Conservation (phyloP, 2,888 invertebrate species). For the Fragum whitleyi region DNA sequence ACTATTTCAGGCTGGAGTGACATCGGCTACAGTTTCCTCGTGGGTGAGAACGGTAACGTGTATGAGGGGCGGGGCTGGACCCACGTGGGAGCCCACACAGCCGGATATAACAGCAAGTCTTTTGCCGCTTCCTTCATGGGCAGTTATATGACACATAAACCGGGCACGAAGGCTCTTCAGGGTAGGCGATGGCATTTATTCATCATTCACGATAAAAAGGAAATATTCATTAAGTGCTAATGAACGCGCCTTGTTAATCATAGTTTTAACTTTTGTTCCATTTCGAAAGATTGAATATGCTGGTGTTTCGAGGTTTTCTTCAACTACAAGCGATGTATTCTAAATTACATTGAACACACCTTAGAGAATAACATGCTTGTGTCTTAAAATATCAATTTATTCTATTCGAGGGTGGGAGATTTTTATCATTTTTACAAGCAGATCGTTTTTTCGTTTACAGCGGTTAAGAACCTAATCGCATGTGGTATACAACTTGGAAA, state of each 20-base stretch:
- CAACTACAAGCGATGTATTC: too few species aligned
- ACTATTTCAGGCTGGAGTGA: slow-evolving; percentile 68
- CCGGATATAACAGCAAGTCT: slow-evolving; percentile 87
- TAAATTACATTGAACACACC: too few species aligned
- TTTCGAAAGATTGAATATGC: not conserved
- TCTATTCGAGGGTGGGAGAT: too few species aligned
- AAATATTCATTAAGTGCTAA: not conserved
- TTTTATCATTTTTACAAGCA: too few species aligned
- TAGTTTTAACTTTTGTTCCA: not conserved
- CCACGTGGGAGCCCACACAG: slow-evolving; percentile 90
- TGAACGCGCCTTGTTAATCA: not conserved
- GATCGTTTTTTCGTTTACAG: slow-evolving; percentile 19
- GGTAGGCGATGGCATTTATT: slow-evolving; percentile 31
- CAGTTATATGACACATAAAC: slow-evolving; percentile 69
- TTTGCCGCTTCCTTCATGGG: slow-evolving; percentile 79
- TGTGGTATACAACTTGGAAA: slow-evolving; percentile 73
- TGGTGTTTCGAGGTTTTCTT: too few species aligned
- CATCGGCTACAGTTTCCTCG: slow-evolving; percentile 87
- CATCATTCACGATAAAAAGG: too few species aligned
- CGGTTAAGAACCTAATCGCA: slow-evolving; percentile 73
- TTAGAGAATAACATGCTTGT: too few species aligned
- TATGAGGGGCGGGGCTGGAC: slow-evolving; percentile 92
- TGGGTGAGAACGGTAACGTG: slow-evolving; percentile 86
- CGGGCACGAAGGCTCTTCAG: slow-evolving; percentile 68
- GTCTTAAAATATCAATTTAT: too few species aligned